phyloP scores from a whole-genome alignment of 2,797 vertebrate genomes.

The Argyrosomus regius region DNA sequence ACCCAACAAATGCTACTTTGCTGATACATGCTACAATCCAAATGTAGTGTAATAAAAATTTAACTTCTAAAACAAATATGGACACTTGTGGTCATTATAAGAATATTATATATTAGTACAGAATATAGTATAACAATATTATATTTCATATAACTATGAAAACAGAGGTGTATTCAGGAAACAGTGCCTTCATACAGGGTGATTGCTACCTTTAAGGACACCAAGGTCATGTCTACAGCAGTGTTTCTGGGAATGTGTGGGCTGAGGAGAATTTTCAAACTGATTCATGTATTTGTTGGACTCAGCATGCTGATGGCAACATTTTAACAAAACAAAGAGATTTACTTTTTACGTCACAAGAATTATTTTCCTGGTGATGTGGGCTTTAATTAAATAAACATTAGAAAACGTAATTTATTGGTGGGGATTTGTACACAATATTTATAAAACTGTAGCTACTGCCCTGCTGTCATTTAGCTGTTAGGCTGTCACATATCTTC shows the following conservation, averaged over 20 bases:
- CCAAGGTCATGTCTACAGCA: neutral
- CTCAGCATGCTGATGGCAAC: neutral
- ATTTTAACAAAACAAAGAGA: neutral
- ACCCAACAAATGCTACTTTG: too few species aligned
- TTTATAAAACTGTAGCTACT: neutral
- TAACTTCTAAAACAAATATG: neutral
- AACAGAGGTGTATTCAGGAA: conserved; percentile 2
- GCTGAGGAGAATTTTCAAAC: conserved; percentile 3
- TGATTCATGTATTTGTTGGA: neutral
- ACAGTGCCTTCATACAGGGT: neutral
- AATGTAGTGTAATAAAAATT: neutral
- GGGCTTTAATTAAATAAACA: neutral
- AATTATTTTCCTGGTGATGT: neutral
- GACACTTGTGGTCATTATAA: too few species aligned
- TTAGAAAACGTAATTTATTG: neutral
- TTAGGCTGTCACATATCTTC: neutral
- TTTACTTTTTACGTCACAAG: neutral
- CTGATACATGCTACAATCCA: neutral
- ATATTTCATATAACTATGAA: too few species aligned
- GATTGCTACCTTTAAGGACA: neutral
- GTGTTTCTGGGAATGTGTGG: conserved; percentile 20
- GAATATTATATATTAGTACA: too few species aligned
- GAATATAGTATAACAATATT: too few species aligned
- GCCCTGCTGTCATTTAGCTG: neutral
- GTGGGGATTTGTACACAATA: neutral